phyloP scores from a whole-genome alignment of 2,888 invertebrate genomes.

The Schrankia costaestrigalis region DNA sequence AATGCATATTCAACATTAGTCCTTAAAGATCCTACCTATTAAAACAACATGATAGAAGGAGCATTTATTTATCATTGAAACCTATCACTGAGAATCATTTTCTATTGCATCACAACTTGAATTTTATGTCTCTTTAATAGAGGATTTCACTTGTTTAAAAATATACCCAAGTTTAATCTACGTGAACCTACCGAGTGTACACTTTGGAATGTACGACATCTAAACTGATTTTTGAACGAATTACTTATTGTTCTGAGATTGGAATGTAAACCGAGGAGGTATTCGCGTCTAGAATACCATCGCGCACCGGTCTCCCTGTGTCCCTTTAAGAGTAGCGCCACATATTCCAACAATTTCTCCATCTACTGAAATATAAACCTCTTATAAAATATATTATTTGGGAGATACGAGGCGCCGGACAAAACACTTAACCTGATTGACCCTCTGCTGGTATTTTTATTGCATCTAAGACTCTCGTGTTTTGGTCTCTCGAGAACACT shows the following conservation, averaged over 20 bases:
- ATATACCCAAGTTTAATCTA: no score
- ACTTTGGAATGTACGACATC: slow-evolving; percentile 8
- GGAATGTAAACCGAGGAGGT: slow-evolving; percentile 23
- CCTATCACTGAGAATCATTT: no score
- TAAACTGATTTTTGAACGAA: slow-evolving; percentile 20
- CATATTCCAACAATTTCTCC: slow-evolving; percentile 57
- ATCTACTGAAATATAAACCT: slow-evolving; percentile 58
- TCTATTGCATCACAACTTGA: no score
- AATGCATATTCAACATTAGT: no score
- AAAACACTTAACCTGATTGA: slow-evolving; percentile 72
- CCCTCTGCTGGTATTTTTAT: slow-evolving; percentile 68
- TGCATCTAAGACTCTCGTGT: slow-evolving; percentile 47
- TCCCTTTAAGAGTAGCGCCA: slow-evolving; percentile 8
- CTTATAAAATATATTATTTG: slow-evolving; percentile 56
- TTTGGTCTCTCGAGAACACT: slow-evolving; percentile 44
- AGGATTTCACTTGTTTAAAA: no score
- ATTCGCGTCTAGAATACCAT: slow-evolving; percentile 22
- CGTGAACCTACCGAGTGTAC: no score
- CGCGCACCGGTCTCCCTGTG: slow-evolving; percentile 6
- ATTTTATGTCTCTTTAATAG: no score
- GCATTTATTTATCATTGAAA: no score
- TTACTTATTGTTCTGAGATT: slow-evolving; percentile 25
- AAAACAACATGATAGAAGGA: no score
- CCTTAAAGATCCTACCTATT: no score
- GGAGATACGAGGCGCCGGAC: slow-evolving; percentile 50